A percentile compares a stretch with the other conserved stretches of the same genome.
Evolutionary conservation across 1,140 invertebrate species (phyloP).

Genomic region (Drosophila funebris): DNA sequence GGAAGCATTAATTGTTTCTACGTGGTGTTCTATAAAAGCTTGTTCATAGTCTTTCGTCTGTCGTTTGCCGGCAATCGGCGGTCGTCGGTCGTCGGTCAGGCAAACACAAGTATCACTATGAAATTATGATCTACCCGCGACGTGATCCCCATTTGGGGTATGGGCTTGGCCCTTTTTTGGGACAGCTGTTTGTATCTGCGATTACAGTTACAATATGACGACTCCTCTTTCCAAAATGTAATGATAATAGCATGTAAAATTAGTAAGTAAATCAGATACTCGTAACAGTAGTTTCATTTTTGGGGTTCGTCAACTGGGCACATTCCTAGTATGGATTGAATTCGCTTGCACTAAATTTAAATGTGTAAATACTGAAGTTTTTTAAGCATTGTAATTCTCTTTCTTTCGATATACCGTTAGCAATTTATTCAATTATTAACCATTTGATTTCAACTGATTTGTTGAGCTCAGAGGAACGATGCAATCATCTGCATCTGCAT

Average conservation of each 20-base stretch:
- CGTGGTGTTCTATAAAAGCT: conserved; percentile 69
- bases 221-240: conserved; percentile 31
- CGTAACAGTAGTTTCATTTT: conserved; percentile 75
- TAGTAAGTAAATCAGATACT: conserved; percentile 40
- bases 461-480: background rate
- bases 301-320: no score
- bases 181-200: conserved; percentile 15
- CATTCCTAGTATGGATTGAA: conserved; percentile 60
- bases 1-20: conserved; percentile 64
- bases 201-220: conserved; percentile 57
- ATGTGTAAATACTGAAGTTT: background rate
- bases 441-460: conserved; percentile 12
- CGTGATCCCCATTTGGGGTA: conserved; percentile 55
- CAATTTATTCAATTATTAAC: conserved; percentile 29
- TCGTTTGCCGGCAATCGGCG: background rate
- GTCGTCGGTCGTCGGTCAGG: background rate
- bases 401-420: background rate
- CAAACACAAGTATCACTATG: conserved; percentile 33
- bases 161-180: conserved; percentile 50
- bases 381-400: background rate
- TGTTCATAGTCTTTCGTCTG: conserved; percentile 33
- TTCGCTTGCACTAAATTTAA: conserved; percentile 23
- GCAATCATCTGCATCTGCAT: conserved; percentile 2
- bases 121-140: conserved; percentile 65
- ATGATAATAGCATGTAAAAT: conserved; percentile 70